Evolutionary conservation across 2,888 invertebrate genomes (phyloP).

Genomic region (Diarsia dahlii): DNA sequence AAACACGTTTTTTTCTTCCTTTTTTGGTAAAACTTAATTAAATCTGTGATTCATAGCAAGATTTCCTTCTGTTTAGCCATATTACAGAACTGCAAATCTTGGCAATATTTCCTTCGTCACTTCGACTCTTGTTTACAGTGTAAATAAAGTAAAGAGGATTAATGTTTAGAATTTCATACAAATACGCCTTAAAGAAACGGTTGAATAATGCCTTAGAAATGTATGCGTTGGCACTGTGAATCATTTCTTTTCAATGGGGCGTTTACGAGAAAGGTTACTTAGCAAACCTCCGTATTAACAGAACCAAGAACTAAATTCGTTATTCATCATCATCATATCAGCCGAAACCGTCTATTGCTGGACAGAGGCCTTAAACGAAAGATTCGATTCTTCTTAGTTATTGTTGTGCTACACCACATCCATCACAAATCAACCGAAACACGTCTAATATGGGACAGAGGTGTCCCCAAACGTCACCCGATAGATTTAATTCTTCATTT

Average conservation of each 20-base stretch:
- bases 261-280: neutral
- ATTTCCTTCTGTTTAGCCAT: conserved; percentile 9
- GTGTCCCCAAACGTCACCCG: too few relatives aligned
- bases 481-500: too few relatives aligned
- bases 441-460: too few relatives aligned
- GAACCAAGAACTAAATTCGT: neutral
- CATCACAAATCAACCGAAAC: too few relatives aligned
- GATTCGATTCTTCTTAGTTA: neutral
- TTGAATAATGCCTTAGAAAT: conserved; percentile 6
- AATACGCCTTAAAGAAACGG: conserved; percentile 14
- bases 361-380: neutral
- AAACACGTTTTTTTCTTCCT: too few relatives aligned
- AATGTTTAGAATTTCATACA: conserved; percentile 5
- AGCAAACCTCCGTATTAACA: neutral
- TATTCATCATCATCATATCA: neutral
- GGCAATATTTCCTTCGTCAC: conserved; percentile 2
- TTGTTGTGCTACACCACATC: too few relatives aligned
- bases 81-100: conserved; percentile 13
- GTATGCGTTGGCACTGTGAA: conserved; percentile 14
- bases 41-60: conserved; percentile 45
- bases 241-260: neutral
- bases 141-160: neutral
- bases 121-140: conserved; percentile 15
- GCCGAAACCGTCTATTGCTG: neutral
- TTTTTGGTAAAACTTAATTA: conserved; percentile 2